These are phyloP conservation scores for Sialia sialis DNA, from an alignment of 2,113 vertebrate species.

Conservation along the genomic window DNA sequence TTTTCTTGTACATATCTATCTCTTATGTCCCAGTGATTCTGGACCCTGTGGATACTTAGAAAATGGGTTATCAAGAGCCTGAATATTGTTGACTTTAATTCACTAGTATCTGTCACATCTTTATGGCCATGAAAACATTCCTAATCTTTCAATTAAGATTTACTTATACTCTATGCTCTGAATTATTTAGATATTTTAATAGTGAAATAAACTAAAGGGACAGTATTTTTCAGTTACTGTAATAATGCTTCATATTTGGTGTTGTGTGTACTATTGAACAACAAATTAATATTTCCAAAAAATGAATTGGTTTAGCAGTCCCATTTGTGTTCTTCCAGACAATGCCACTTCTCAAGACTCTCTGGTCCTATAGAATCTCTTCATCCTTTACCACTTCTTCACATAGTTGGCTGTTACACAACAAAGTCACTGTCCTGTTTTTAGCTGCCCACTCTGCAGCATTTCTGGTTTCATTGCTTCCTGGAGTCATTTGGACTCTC, in stretches of 20 bases:
- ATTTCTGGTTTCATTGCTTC: neutral
- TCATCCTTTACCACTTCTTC: neutral
- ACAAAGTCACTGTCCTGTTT: neutral
- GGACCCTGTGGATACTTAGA: neutral
- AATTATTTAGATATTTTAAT: neutral
- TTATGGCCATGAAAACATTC: neutral
- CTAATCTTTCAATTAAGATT: neutral
- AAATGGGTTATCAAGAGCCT: neutral
- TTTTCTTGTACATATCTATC: neutral
- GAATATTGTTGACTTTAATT: neutral
- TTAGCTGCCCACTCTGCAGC: neutral
- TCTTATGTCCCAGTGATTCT: neutral
- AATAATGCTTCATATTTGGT: neutral
- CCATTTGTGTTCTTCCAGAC: neutral
- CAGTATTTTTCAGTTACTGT: neutral
- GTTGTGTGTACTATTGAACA: neutral
- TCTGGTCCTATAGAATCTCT: neutral
- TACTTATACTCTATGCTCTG: neutral
- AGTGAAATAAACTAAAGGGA: neutral
- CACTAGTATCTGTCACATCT: neutral
- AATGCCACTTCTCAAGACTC: too few species aligned
- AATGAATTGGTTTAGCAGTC: neutral
- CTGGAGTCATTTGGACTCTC: neutral
- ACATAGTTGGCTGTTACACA: neutral
- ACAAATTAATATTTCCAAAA: neutral